Conservation (phyloP, 2,113 vertebrate species). For the Prionailurus viverrinus region DNA sequence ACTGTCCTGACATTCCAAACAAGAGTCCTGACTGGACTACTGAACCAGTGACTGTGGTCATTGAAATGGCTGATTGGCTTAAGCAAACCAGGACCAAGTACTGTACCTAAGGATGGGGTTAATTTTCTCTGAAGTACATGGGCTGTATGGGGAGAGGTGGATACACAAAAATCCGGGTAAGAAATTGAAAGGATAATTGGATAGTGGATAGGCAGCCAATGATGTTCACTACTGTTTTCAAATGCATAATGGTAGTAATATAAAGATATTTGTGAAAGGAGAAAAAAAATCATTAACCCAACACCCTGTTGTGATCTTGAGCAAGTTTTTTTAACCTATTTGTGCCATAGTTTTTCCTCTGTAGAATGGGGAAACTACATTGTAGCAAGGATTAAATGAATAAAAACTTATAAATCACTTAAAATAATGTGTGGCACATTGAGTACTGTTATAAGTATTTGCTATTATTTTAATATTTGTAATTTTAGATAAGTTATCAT, state of each 20-base stretch:
- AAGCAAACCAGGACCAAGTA: neutral
- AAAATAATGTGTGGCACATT: neutral
- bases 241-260: neutral
- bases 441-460: neutral
- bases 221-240: neutral
- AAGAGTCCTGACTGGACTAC: neutral
- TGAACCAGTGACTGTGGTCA: neutral
- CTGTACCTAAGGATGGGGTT: neutral
- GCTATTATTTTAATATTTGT: neutral
- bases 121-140: neutral
- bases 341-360: neutral
- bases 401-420: neutral
- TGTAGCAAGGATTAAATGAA: neutral
- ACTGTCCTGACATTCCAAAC: neutral
- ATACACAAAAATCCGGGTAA: neutral
- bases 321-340: neutral
- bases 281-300: neutral
- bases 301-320: neutral
- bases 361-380: neutral
- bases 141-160: neutral
- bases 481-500: neutral
- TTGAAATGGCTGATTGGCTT: constrained; percentile 12
- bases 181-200: neutral
- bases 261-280: neutral
- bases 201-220: neutral